Evolutionary conservation across 2,797 vertebrate genomes (phyloP), one percentile per base, ranked within the genome.

Genomic region (Philypnodon macrostomus): DNA sequence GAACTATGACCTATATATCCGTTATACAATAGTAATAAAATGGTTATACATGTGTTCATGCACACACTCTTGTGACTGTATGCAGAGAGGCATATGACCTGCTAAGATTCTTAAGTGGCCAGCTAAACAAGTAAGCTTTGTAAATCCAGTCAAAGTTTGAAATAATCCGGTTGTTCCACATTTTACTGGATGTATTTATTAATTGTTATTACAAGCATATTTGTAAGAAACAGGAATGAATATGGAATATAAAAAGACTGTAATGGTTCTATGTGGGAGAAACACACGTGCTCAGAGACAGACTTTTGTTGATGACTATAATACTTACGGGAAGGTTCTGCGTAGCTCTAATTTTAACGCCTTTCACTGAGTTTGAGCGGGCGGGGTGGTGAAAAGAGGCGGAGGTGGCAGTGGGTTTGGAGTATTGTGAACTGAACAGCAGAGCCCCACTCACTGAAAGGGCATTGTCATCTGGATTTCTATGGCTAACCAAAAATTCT

Each of bases 381-480:
- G 52, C 50, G 53, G 52, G 39, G 66, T 59, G 30, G 70, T 45
- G 38, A 33, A 12, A 53, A 48, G 47, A 33, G 50, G 23, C 33
- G 47, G 36, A 3, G 19, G 53, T 12, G 53, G 51, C 27, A 44
- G 60, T 17, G 69, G 73, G 63, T 37, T 56, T 58, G 52, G 44
- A 38, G 76, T 68, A 86, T 87, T 87, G 81, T 87, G 80, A 78
- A 82, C 26, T 70, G 78, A 84, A 77, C 79, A 85, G 85, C 78
- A 54, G 84, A 85, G 78, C 73, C 81, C 79, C 81, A 80, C 73
- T 84, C 75, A 48, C 58, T 87, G 84, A 90, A 90, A 84, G 74
- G 86, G 78, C 64, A 87, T 88, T 90, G 88, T 90, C 84, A 87
- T 89, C 77, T 86, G 80, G 82, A 85, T 87, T 89, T 88, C 85